Evolutionary conservation across 2,113 vertebrate species (phyloP).

Genomic region (Datnioides undecimradiatus): DNA sequence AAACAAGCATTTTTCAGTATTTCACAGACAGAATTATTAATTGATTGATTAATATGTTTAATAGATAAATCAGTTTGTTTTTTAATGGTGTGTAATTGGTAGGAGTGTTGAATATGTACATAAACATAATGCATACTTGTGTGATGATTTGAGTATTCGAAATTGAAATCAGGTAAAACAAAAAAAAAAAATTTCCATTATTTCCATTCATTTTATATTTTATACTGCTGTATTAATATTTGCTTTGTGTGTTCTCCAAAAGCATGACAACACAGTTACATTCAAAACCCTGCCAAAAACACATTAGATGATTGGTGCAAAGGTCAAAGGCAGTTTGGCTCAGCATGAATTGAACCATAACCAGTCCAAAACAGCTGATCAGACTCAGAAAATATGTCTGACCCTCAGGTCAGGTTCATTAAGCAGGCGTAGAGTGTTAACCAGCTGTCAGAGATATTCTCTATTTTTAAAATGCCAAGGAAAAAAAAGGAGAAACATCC

Average conservation of each 20-base stretch:
- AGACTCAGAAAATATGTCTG: constrained; percentile 49
- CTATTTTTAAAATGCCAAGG: not conserved
- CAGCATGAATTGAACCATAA: constrained; percentile 20
- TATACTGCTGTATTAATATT: not conserved
- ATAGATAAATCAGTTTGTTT: no score
- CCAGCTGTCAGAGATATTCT: constrained; percentile 52
- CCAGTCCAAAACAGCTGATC: constrained; percentile 39
- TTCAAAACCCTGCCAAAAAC: constrained; percentile 14
- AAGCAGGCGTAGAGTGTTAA: constrained; percentile 37
- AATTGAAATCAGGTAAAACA: not conserved
- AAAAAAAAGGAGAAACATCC: not conserved
- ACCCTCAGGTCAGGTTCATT: constrained; percentile 53
- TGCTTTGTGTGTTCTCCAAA: not conserved
- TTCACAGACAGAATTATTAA: not conserved
- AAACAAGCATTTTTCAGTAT: not conserved
- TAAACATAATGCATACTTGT: not conserved
- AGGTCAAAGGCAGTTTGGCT: constrained; percentile 51
- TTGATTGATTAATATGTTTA: no score
- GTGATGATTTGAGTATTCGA: not conserved
- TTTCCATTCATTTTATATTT: not conserved
- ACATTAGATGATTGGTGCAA: constrained; percentile 30
- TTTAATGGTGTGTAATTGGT: no score
- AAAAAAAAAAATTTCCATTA: no score
- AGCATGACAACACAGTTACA: not conserved
- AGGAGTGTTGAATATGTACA: not conserved